Evolutionary conservation across 1,140 invertebrate genomes (phyloP), one percentile per base, ranked within the genome.

Genomic region (Neodiprion lecontei): DNA sequence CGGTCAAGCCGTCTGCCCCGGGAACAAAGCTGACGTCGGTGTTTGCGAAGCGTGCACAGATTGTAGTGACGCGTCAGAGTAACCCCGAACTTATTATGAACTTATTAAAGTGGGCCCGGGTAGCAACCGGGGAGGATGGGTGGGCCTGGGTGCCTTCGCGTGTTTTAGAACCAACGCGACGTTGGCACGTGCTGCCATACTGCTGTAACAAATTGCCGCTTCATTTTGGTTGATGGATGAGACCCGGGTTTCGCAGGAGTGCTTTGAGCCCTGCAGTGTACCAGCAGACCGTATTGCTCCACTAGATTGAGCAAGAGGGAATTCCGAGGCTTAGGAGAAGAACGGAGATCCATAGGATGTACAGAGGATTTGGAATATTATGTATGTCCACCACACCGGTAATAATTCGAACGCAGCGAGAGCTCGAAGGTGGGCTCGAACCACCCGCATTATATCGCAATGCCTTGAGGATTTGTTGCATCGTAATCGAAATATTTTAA

Each of bases 261-360:
- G 80, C 79, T 81, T 81, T 75, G 80, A 74, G 72, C 74, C 76
- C 79, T 80, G 79, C 75, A 74, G 79, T 79, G 75, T 76, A 69
- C 79, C 68, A 77, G 75, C 76, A 80, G 75, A 72, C 72, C 11
- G 72, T 40, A 40, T 40, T 40, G 28, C 28, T 40, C 5, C 28
- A 40, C 28, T 40, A 79, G 75, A 76, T 78, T 80, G 74, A 79
- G 79, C 79, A 5, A 40, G 28, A 40, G 28, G 28, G 28, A 40
- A 40, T 40, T 40, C 28, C 28, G 28, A 40, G 28, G 28, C 28
- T 40, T 40, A 40, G 28, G 28, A 40, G 28, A 40, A 40, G 28
- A 40, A 40, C 28, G 28, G 28, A 40, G 2, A 40, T 2, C 28
- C 28, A 40, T 40, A 40, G 28, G 5, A 40, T 40, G 28, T 5